Percentiles rank a stretch among this genome's conserved stretches.
Conservation (phyloP, 2,888 invertebrate species). For the Cheiracanthium punctorium region DNA sequence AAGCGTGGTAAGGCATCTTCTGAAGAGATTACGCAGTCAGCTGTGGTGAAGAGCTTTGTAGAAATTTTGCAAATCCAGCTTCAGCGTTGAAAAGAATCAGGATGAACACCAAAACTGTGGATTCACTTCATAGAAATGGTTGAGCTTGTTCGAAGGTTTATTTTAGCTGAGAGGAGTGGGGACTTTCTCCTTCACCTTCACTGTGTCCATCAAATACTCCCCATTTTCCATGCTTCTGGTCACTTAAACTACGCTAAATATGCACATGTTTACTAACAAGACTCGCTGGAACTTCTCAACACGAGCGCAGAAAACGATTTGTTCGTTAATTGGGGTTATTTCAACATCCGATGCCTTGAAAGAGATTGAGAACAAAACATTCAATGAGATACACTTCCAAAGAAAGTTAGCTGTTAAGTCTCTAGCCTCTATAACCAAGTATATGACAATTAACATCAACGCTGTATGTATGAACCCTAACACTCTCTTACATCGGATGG, state of each 20-base stretch:
- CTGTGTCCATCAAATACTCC: background rate
- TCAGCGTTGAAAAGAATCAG: background rate
- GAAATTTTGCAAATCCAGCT: background rate
- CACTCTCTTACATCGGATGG: background rate
- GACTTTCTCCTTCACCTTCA: background rate
- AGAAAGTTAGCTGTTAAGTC: background rate
- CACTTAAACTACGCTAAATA: conserved; percentile 76
- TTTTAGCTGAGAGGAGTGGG: conserved; percentile 1
- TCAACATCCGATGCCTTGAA: background rate
- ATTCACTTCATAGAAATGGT: conserved; percentile 3
- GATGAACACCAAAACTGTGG: conserved; percentile 15
- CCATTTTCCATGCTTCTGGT: conserved; percentile 70
- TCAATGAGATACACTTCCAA: background rate
- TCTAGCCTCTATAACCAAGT: background rate
- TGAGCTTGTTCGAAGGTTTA: background rate
- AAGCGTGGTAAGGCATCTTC: background rate
- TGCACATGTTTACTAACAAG: conserved; percentile 75
- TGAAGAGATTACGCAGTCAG: background rate
- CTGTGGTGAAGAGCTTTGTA: background rate
- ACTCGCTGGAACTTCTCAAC: conserved; percentile 73
- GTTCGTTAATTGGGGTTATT: conserved; percentile 1
- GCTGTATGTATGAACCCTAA: background rate
- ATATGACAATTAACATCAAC: background rate
- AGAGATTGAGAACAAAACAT: background rate
- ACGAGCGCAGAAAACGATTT: background rate